Conservation (phyloP, 2,888 invertebrate species). For the Creontiades dilutus region DNA sequence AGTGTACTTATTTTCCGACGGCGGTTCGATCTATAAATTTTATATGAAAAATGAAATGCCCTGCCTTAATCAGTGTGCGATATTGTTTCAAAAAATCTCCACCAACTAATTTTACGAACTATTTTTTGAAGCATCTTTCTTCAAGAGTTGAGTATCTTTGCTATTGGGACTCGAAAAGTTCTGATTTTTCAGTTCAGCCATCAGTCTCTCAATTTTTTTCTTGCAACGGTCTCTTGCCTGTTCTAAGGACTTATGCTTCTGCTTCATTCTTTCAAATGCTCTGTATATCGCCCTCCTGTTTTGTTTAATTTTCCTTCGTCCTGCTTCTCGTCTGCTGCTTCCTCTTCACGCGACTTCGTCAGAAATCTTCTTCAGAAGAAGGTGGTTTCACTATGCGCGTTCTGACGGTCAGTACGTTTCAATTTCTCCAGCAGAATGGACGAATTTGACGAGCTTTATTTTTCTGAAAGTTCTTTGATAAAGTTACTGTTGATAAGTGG, state of each 20-base stretch:
- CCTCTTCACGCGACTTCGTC: too few species aligned
- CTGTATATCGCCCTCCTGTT: neutral
- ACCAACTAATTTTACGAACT: slow-evolving; percentile 15
- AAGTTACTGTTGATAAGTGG: too few species aligned
- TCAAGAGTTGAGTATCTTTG: neutral
- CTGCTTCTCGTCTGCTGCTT: neutral
- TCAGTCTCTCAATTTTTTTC: neutral
- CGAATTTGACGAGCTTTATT: too few species aligned
- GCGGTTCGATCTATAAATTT: neutral
- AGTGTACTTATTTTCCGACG: neutral
- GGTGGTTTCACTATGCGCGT: too few species aligned
- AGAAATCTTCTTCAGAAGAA: too few species aligned
- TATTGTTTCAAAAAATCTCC: slow-evolving; percentile 13
- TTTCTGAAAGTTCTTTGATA: too few species aligned
- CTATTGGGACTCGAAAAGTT: neutral
- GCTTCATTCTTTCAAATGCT: neutral
- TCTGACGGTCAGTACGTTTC: too few species aligned
- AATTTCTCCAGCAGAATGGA: too few species aligned
- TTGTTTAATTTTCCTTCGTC: neutral
- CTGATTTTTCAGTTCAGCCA: neutral
- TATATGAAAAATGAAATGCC: neutral
- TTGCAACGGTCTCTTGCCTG: neutral
- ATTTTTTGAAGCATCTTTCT: slow-evolving; percentile 17
- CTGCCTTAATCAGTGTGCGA: neutral
- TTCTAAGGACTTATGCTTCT: neutral